These are phyloP conservation scores for Cnemophilus loriae DNA, from an alignment of 2,113 vertebrate species.

Conservation along the genomic window DNA sequence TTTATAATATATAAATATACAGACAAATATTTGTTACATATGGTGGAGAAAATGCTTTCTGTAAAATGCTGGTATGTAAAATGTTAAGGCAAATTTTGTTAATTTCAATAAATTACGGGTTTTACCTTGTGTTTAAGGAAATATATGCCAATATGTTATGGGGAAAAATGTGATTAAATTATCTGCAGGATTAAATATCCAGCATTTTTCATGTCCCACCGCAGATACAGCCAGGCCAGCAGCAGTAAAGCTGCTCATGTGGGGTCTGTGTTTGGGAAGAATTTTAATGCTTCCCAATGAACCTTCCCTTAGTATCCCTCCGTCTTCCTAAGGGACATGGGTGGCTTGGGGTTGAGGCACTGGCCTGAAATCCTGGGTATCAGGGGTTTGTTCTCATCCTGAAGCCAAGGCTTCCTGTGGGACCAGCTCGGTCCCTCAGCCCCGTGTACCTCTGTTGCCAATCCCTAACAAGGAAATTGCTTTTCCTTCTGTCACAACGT, in stretches of 20 bases:
- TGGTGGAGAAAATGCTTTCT: background rate
- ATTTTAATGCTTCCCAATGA: background rate
- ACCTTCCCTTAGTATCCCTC: background rate
- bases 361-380: conserved; percentile 40
- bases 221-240: background rate
- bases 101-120: background rate
- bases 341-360: conserved; percentile 28
- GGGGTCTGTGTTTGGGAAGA: background rate
- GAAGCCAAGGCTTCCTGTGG: conserved; percentile 55
- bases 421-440: conserved; percentile 31
- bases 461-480: conserved; percentile 50
- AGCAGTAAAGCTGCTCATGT: background rate
- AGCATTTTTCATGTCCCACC: background rate
- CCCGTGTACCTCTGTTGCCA: conserved; percentile 53
- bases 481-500: conserved; percentile 49
- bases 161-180: background rate
- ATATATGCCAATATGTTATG: background rate
- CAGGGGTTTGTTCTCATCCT: conserved; percentile 57
- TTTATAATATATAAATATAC: background rate
- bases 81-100: background rate
- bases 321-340: background rate
- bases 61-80: background rate
- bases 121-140: background rate
- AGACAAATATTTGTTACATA: background rate
- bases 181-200: background rate